Evolutionary conservation across 2,113 vertebrate genomes (phyloP).

Genomic region (Actenoides hombroni): DNA sequence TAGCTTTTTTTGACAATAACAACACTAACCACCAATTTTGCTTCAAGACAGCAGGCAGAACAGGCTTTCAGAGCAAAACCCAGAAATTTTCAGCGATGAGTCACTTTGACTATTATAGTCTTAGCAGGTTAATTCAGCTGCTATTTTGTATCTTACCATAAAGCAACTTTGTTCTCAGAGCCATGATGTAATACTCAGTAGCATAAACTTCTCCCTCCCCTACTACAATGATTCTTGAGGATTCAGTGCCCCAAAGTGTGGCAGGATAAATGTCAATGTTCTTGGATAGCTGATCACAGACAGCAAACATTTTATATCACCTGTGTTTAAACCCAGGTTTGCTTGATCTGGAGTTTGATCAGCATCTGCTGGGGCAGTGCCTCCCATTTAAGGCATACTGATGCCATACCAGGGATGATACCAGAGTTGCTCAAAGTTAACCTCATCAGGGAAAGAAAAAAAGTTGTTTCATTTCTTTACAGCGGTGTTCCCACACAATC

Average conservation of each 20-base stretch:
- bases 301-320: not conserved
- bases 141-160: not conserved
- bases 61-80: not conserved
- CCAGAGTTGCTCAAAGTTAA: not conserved
- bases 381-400: not conserved
- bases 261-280: not conserved
- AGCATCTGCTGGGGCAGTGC: accelerated
- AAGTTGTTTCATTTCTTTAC: not conserved
- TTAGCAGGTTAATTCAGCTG: not conserved
- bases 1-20: not conserved
- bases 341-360: not conserved
- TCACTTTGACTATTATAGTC: not conserved
- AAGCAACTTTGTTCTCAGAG: not conserved
- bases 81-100: not conserved
- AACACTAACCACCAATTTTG: not conserved
- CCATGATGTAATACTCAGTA: not conserved
- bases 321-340: not conserved
- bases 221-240: not conserved
- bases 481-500: not conserved
- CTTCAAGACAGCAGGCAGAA: not conserved
- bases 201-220: too few relatives aligned
- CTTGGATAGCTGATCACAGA: not conserved
- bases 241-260: not conserved
- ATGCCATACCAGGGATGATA: not conserved
- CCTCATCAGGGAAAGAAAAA: not conserved